Evolutionary conservation across 2,113 vertebrate genomes (phyloP).

Genomic region (zebrafish (Danio rerio)): GRCz12tu NC_133192.1:49852501-49853000

Average conservation of each 20-base stretch:
- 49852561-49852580: no score
- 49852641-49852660: no score
- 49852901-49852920: not conserved
- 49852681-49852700: not conserved
- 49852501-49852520: no score
- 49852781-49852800: not conserved
- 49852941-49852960: not conserved
- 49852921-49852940: not conserved
- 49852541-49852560: no score
- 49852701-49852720: not conserved
- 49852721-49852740: not conserved
- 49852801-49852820: conserved; percentile 81
- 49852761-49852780: not conserved
- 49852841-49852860: conserved; percentile 91
- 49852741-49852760: not conserved
- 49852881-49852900: conserved; percentile 87
- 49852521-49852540: no score
- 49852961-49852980: not conserved
- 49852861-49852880: conserved; percentile 91
- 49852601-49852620: no score
- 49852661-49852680: no score
- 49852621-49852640: no score
- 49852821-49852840: conserved; percentile 91
- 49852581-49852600: no score
- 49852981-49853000: conserved; percentile 72